A percentile compares a stretch with the other conserved stretches of the same genome.
Conservation (phyloP, 2,888 invertebrate genomes). For the Villa cingulata region DNA sequence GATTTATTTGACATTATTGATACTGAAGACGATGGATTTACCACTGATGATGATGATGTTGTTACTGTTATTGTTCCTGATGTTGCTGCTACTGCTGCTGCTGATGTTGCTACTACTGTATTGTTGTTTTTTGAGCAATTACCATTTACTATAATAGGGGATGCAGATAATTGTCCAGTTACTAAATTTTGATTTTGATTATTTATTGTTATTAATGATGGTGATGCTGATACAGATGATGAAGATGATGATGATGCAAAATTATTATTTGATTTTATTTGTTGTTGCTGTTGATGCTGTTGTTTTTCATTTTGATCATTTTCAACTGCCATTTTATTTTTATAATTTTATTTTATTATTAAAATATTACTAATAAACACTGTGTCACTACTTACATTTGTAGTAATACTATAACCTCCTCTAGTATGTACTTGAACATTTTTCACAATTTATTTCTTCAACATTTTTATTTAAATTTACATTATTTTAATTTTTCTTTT, state of each 20-base stretch:
- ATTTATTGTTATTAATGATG: background rate
- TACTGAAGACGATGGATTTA: background rate
- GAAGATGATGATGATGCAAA: background rate
- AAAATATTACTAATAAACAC: no score
- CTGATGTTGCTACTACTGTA: background rate
- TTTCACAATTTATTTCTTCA: no score
- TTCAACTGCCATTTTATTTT: constrained; percentile 6
- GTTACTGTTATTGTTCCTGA: background rate
- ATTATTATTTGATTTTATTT: background rate
- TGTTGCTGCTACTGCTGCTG: no score
- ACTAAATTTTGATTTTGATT: no score
- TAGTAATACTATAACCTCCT: no score
- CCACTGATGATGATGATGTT: background rate
- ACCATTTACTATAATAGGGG: background rate
- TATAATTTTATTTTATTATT: no score
- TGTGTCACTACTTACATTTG: no score
- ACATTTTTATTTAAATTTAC: no score
- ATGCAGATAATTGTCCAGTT: background rate
- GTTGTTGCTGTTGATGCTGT: background rate
- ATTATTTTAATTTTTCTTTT: no score
- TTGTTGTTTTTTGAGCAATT: constrained; percentile 3
- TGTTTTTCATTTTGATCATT: background rate
- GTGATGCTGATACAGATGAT: background rate
- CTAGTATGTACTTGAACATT: no score
- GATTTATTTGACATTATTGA: constrained; percentile 10